Percentiles rank a stretch among this genome's conserved stretches.
These are phyloP conservation scores for Benthosema pterotum DNA, from an alignment of 2,797 vertebrate genomes.

Conservation along the genomic window DNA sequence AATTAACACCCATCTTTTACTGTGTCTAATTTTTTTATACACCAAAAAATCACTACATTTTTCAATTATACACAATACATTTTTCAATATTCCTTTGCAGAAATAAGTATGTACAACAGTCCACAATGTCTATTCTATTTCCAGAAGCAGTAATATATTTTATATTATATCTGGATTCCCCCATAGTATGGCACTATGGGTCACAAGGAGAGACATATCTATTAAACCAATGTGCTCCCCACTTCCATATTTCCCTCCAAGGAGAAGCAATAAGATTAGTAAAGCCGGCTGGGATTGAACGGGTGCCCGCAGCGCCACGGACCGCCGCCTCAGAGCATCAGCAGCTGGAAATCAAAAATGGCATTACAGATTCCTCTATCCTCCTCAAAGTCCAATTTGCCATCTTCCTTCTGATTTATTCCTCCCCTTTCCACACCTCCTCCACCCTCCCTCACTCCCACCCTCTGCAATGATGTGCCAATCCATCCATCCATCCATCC, in stretches of 20 bases:
- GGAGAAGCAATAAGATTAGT: slow-evolving; percentile 11
- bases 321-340: slow-evolving; percentile 30
- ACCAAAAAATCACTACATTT: too few relatives aligned
- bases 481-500: slow-evolving; percentile 24
- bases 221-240: slow-evolving; percentile 20
- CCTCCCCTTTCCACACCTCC: not conserved
- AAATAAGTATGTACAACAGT: too few relatives aligned
- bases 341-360: slow-evolving; percentile 20
- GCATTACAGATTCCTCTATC: slow-evolving; percentile 10
- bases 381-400: slow-evolving; percentile 13
- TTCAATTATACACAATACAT: too few relatives aligned
- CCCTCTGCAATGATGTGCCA: not conserved
- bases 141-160: too few relatives aligned
- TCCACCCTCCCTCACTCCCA: not conserved
- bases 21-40: too few relatives aligned
- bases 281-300: slow-evolving; percentile 16
- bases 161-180: not conserved
- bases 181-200: not conserved
- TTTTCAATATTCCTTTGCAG: too few relatives aligned
- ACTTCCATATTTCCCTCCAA: slow-evolving; percentile 1
- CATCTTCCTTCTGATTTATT: slow-evolving; percentile 35
- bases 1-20: too few relatives aligned
- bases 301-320: slow-evolving; percentile 23
- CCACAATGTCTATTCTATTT: too few relatives aligned
- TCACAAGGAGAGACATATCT: slow-evolving; percentile 16